A percentile compares a stretch with the other conserved stretches of the same genome.
Evolutionary conservation across 2,797 vertebrate genomes (phyloP).

Genomic region (Parauchenoglanis ngamensis): DNA sequence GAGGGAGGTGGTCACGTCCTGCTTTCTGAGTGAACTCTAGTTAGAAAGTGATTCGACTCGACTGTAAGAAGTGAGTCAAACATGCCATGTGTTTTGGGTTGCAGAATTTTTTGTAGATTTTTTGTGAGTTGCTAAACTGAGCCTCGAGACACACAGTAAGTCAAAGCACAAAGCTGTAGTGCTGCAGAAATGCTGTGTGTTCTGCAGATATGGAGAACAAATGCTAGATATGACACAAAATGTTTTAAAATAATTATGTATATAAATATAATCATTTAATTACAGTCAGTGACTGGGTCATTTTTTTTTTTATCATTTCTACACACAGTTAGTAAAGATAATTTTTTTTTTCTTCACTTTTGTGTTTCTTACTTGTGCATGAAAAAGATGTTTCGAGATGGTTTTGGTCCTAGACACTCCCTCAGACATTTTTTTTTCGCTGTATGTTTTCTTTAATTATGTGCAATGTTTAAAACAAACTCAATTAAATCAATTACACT

Average conservation of each 20-base stretch:
- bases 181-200: not conserved
- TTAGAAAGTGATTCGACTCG: conserved; percentile 7
- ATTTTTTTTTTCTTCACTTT: not conserved
- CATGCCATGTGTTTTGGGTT: not conserved
- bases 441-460: not conserved
- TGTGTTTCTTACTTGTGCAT: not conserved
- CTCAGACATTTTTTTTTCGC: not conserved
- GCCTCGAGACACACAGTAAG: not conserved
- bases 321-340: not conserved
- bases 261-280: not conserved
- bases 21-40: not conserved
- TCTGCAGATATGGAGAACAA: not conserved
- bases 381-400: not conserved
- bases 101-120: not conserved
- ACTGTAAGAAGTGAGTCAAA: not conserved
- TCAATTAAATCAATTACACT: not conserved
- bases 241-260: not conserved
- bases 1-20: not conserved
- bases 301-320: not conserved
- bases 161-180: not conserved
- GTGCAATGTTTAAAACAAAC: not conserved
- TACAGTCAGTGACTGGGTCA: not conserved
- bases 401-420: not conserved
- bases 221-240: not conserved
- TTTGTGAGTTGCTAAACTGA: not conserved